Base-by-base conservation (phyloP, 37 sponge, comb jelly and placozoan species). In the Dysidea cf. avara region DNA sequence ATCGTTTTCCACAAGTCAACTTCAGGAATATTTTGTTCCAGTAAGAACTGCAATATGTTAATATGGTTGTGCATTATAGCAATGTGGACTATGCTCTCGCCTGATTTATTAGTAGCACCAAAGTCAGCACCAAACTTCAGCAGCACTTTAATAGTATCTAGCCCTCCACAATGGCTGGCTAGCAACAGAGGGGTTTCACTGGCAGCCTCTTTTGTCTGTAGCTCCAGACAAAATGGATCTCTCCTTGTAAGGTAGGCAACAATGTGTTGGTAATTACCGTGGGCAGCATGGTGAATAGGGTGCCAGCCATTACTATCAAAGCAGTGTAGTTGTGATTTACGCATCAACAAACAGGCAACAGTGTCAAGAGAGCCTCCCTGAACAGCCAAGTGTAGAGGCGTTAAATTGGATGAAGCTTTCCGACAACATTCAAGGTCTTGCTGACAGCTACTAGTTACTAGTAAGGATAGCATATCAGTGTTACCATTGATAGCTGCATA, bases 241-340 rank as follows among this genome's bases (percentile, higher is more conserved):
- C 58, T 22, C 18, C 38, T 34, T 39, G 69, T 48, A 0, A 90
- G 49, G 22, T 81, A 72, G 0, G 25, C 12, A 7, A 90, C 62
- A 1, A 90, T 55, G 11, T 0, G 12, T 37, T 76, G 82, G 50
- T 82, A 76, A 80, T 94, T 94, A 64, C 77, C 69, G 56, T 62
- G 90, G 31, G 95, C 91, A 52, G 91, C 87, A 56, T 86, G 53
- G 66, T 94, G 95, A 3, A 94, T 54, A 3, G 95, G 85, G 18
- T 71, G 56, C 95, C 95, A 94, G 1, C 90, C 87, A 28, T 64
- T 56, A 39, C 47, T 46, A 36, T 94, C 95, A 3, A 2, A 7
- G 0, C 40, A 74, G 16, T 29, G 6, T 4, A 69, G 14, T n/a
- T 72, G 40, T 24, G 85, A 87, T n/a, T 83, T 86, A 33, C 78